Evolutionary conservation across 1,140 invertebrate species (phyloP), one percentile per base, ranked within the genome.

Genomic region (Eupeodes corollae): DNA sequence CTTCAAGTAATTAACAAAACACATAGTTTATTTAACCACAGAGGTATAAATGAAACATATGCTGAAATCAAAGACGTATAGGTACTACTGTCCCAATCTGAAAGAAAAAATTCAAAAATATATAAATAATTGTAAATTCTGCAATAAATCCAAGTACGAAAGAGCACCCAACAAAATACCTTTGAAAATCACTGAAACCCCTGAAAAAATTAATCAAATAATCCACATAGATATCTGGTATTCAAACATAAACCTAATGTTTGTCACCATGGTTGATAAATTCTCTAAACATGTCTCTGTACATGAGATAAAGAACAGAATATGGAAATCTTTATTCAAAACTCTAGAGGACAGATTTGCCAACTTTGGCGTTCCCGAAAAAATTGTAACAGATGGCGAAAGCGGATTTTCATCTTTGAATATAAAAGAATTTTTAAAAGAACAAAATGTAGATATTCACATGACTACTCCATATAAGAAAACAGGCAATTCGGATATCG

Each of bases 51-150:
- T 37, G 44, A 31, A 53, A 50, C 46, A 32, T 50, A 53, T 19
- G 26, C 47, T 41, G 32, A 42, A 21, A 26, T 53, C 39, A 53
- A 50, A 53, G 30, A 42, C 26, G 30, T 46, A 31, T 46, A 50
- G 45, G 51, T 16, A 32, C 48, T 45, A 40, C 50, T 42, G 15
- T 47, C n/a, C 40, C 42, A 34, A 53, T 51, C 35, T 35, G 51
- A 42, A 50, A 51, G 33, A 42, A 53, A 47, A 44, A n/a, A n/a
- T n/a, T n/a, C n/a, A n/a, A n/a, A n/a, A n/a, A n/a, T n/a, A n/a
- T n/a, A n/a, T n/a, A n/a, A 52, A 52, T 32, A 52, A 52, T 44
- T 52, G 45, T 35, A 45, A 52, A 15, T 48, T 48, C 40, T 53
- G 49, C 44, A 51, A 47, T 45, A 14, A 16, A 15, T 37, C 35